Percentiles rank a stretch among this genome's conserved stretches.
These are phyloP conservation scores for Cricetomys ansorgei DNA, from an alignment of 2,113 vertebrate genomes.

Conservation along the genomic window DNA sequence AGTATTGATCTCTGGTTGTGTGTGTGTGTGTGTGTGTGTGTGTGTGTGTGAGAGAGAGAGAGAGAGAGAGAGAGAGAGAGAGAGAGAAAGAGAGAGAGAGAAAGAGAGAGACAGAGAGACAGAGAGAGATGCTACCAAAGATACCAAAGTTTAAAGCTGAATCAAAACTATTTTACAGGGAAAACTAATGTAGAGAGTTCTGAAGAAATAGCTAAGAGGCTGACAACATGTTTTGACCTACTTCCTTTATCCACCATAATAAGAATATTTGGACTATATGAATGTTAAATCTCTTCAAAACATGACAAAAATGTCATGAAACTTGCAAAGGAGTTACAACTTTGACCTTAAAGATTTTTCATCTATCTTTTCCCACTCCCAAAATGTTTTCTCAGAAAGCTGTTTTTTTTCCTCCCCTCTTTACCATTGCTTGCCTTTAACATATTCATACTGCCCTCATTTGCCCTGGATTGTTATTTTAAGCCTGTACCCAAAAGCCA, in stretches of 20 bases:
- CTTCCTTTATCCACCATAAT: background rate
- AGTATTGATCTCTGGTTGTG: background rate
- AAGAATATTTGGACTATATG: background rate
- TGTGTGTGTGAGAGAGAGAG: no score
- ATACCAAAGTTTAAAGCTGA: background rate
- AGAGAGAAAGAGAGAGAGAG: no score
- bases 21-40: background rate
- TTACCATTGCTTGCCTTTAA: background rate
- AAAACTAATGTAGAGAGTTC: background rate
- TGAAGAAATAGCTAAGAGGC: background rate
- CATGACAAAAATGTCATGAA: conserved; percentile 34
- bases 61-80: no score
- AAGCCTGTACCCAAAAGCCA: background rate
- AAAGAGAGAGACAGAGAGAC: no score
- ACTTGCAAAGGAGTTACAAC: background rate
- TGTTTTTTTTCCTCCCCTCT: background rate
- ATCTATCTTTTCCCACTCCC: background rate
- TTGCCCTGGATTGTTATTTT: conserved; percentile 32
- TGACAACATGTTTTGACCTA: background rate
- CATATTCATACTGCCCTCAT: background rate
- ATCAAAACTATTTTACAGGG: background rate
- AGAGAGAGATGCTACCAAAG: no score
- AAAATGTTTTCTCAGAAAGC: no score
- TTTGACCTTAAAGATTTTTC: background rate
- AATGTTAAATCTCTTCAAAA: background rate